Evolutionary conservation across 2,888 invertebrate genomes (phyloP).

Genomic region (Machimus rusticus): DNA sequence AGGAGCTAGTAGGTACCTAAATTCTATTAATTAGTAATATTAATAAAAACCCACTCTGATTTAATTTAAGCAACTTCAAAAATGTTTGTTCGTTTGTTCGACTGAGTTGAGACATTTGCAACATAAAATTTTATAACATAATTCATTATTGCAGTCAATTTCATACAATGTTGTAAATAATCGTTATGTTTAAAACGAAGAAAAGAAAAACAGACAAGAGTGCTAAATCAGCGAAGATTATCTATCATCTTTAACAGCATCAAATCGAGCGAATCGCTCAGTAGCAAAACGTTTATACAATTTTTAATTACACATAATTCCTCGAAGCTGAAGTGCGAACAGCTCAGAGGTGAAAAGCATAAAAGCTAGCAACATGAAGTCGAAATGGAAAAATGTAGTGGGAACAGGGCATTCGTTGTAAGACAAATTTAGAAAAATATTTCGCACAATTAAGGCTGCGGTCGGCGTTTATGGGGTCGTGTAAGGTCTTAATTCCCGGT

Average conservation of each 20-base stretch:
- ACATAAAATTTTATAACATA: background rate
- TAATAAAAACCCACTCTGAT: too few species aligned
- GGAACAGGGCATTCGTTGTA: background rate
- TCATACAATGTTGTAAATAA: background rate
- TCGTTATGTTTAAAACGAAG: background rate
- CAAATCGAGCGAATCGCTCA: background rate
- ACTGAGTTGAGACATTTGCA: background rate
- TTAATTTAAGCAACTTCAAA: background rate
- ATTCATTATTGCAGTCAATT: background rate
- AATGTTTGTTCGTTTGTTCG: background rate
- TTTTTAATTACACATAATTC: background rate
- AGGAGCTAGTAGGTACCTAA: too few species aligned
- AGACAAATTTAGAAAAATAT: background rate
- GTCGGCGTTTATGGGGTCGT: background rate
- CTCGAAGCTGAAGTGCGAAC: background rate
- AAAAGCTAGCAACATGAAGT: background rate
- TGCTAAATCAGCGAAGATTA: background rate
- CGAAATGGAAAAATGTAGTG: background rate
- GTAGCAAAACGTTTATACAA: background rate
- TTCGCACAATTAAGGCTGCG: background rate
- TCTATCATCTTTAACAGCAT: background rate
- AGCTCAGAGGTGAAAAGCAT: background rate
- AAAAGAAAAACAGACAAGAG: background rate
- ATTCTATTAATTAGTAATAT: too few species aligned
- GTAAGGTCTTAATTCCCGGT: background rate